These are phyloP conservation scores for Sepiola atlantica DNA, from an alignment of 2,888 invertebrate genomes.

Conservation along the genomic window DNA sequence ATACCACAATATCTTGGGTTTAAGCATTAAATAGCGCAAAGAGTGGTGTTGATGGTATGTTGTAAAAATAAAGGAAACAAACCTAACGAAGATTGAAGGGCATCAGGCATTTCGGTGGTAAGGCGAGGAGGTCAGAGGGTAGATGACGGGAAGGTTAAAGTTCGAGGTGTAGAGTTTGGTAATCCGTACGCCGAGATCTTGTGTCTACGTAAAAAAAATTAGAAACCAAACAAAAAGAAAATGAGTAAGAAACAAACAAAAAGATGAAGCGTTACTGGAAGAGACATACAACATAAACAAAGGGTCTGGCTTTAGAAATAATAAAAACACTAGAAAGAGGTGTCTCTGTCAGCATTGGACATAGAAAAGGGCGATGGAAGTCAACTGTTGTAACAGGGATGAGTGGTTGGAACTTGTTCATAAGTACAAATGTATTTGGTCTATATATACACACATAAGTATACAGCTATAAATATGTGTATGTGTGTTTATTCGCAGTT, in stretches of 20 bases:
- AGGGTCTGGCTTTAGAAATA: not conserved
- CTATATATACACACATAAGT: not conserved
- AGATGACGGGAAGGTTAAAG: not conserved
- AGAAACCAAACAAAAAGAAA: no score
- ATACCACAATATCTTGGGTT: no score
- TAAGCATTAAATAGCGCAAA: no score
- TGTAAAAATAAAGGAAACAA: no score
- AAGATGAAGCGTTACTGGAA: not conserved
- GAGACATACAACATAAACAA: not conserved
- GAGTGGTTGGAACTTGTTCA: not conserved
- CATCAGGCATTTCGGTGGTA: not conserved
- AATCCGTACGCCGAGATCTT: not conserved
- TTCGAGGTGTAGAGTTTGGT: not conserved
- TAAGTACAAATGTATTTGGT: not conserved
- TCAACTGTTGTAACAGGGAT: not conserved
- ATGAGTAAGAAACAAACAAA: no score
- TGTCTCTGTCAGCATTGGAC: not conserved
- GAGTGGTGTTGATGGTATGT: no score
- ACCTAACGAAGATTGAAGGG: not conserved
- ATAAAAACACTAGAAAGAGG: constrained; percentile 9
- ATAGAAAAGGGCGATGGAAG: not conserved
- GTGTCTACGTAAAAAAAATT: no score
- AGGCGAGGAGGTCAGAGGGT: not conserved
- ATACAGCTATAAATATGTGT: not conserved
- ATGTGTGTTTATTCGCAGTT: not conserved